Percentiles rank a stretch among this genome's conserved stretches.
Conservation (phyloP, 2,888 invertebrate genomes). For the Cyaniris semiargus region DNA sequence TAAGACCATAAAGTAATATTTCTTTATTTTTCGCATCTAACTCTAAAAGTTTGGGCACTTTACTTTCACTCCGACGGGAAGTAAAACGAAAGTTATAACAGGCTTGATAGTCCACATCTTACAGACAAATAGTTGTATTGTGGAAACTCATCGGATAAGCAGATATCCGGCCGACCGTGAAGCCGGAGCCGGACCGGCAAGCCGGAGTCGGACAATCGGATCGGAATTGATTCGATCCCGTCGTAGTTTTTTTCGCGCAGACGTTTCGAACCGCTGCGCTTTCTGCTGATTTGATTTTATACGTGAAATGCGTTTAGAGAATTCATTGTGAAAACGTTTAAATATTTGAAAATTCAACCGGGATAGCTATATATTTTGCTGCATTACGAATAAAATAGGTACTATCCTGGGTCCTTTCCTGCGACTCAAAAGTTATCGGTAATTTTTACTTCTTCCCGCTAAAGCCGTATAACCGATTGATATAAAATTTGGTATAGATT, state of each 20-base stretch:
- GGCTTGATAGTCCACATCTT: background rate
- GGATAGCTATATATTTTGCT: too few relatives aligned
- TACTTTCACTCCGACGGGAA: background rate
- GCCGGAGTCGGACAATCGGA: constrained; percentile 11
- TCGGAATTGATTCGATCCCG: constrained; percentile 8
- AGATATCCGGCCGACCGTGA: background rate
- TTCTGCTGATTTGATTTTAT: background rate
- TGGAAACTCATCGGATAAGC: constrained; percentile 6
- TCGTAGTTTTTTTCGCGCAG: constrained; percentile 17
- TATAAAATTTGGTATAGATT: too few relatives aligned
- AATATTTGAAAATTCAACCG: too few relatives aligned
- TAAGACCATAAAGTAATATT: background rate
- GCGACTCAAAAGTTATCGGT: too few relatives aligned
- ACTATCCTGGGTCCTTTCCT: too few relatives aligned
- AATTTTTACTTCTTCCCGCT: too few relatives aligned
- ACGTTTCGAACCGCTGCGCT: background rate
- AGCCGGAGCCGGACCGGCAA: background rate
- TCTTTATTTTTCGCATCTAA: background rate
- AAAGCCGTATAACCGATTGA: too few relatives aligned
- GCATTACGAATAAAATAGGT: too few relatives aligned
- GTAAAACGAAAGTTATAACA: background rate
- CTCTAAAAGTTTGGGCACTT: background rate
- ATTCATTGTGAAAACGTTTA: background rate
- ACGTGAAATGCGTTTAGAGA: background rate
- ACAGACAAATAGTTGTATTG: background rate